Conservation (phyloP, 2,797 vertebrate species). For the Anguilla pacifica region DNA sequence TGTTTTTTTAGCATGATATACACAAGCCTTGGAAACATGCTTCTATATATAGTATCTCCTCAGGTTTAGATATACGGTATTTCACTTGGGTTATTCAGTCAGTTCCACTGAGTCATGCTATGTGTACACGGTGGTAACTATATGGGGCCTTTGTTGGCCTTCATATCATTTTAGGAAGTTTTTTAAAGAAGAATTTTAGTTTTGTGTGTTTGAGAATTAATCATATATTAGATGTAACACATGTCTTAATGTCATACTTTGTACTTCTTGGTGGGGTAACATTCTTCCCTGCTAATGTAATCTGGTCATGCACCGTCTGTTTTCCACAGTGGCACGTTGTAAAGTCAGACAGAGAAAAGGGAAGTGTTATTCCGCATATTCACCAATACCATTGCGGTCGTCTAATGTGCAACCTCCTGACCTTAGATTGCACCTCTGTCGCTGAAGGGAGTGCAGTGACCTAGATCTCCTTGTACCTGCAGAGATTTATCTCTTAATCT, state of each 20-base stretch:
- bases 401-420: constrained; percentile 26
- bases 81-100: not conserved
- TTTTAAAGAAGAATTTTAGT: not conserved
- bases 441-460: not conserved
- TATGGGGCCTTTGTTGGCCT: not conserved
- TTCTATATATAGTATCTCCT: not conserved
- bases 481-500: constrained; percentile 69
- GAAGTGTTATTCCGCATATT: constrained; percentile 46
- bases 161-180: not conserved
- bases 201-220: not conserved
- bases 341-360: constrained; percentile 27
- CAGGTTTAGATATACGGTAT: not conserved
- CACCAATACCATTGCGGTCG: constrained; percentile 40
- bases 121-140: not conserved
- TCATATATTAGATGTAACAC: not conserved
- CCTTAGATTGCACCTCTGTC: constrained; percentile 54
- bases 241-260: not conserved
- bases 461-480: constrained; percentile 63
- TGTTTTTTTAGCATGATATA: not conserved
- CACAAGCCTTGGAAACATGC: not conserved
- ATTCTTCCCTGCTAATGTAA: constrained; percentile 52
- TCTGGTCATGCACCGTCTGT: constrained; percentile 53
- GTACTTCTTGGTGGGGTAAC: not conserved
- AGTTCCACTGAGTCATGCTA: not conserved
- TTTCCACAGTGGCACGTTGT: constrained; percentile 58